Base-by-base conservation (phyloP, 2,888 invertebrate genomes). In the Cephus nigrinus region DNA sequence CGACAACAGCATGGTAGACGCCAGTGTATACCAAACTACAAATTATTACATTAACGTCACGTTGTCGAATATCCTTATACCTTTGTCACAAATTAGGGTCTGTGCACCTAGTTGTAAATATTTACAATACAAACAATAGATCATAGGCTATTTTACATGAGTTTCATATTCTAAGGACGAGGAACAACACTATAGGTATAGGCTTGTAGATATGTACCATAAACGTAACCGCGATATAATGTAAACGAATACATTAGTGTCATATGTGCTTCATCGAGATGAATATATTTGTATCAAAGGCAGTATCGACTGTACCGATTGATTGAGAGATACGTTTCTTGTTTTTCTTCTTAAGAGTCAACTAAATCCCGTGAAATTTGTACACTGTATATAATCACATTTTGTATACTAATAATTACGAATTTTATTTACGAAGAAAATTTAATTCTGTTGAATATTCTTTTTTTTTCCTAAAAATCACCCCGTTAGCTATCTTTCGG, bases 121-220 rank as follows among this genome's bases (percentile, higher is more conserved):
- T 78, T 80, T 79, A 76, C 68, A 32, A 35, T 74, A 32, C 12
- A 30, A 33, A 74, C 35, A 30, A 12, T 32, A 33, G 30, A 74
- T 30, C 35, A 23, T 84, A 84, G 79, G 82, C 82, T 80, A 80
- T 87, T 87, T 86, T 87, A 83, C 82, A 84, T 81, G 78, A 78
- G 76, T 73, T 79, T 76, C 73, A 80, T 69, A 79, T 74, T 78
- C 36, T 73, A 36, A 75, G 30, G n/a, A n/a, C 35, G 30, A 68
- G 55, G 35, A 75, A 72, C 55, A 55, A 55, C 55, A 36, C 72
- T 36, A 71, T 81, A 82, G 78, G 76, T 80, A 81, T 85, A 86
- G 79, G 80, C 84, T 79, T 88, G 88, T 88, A 88, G 87, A 88
- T 88, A 88, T 87, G 86, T 87, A 87, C 82, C 78, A 85, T 87